A percentile compares a stretch with the other conserved stretches of the same genome.
These are phyloP conservation scores for Luidia sarsii DNA, from an alignment of 53 echinoderm and acorn worm genomes.

Conservation along the genomic window DNA sequence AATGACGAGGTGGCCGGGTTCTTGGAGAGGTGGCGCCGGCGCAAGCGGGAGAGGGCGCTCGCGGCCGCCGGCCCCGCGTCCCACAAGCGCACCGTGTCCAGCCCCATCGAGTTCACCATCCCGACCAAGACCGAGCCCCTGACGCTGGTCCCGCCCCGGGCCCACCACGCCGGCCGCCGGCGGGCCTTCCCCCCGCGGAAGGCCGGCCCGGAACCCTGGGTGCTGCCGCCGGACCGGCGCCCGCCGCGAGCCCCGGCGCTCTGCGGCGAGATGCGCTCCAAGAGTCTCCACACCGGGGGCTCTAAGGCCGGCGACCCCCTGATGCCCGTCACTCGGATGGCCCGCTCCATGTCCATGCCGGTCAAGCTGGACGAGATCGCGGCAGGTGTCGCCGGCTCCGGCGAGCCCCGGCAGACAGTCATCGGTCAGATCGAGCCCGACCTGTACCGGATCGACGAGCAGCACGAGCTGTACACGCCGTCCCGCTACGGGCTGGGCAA, in stretches of 20 bases:
- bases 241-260: not conserved
- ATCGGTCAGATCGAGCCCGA: conserved; percentile 63
- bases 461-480: conserved; percentile 50
- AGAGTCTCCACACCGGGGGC: conserved; percentile 17
- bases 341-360: conserved; percentile 71
- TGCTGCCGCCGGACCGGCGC: conserved; percentile 10
- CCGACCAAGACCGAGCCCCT: conserved; percentile 41
- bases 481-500: conserved; percentile 71
- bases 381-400: not conserved
- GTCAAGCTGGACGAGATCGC: conserved; percentile 39
- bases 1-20: not conserved
- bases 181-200: conserved; percentile 18
- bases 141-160: conserved; percentile 3
- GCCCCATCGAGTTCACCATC: conserved; percentile 54
- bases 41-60: not conserved
- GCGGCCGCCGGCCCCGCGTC: not conserved
- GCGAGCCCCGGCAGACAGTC: conserved; percentile 10
- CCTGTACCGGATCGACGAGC: conserved; percentile 55
- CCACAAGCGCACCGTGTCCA: conserved; percentile 17
- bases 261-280: conserved; percentile 12
- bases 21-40: conserved; percentile 30
- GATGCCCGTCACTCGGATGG: not conserved
- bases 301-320: not conserved
- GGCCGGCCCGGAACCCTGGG: conserved; percentile 36
- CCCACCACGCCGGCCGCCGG: not conserved